Evolutionary conservation across 2,113 vertebrate genomes (phyloP).

Genomic region (Erythrolamprus reginae): DNA sequence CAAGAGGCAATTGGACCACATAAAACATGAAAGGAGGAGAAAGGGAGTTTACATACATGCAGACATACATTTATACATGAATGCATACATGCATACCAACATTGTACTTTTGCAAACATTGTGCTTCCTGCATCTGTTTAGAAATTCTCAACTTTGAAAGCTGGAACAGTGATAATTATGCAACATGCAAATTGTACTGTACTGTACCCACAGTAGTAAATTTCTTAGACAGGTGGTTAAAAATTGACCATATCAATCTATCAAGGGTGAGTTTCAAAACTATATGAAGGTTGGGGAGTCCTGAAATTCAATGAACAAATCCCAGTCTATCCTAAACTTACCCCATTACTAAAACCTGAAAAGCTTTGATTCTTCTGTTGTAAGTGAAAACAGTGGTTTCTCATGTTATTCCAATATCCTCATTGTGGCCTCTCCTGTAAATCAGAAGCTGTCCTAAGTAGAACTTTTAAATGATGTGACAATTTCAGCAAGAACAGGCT

Average conservation of each 20-base stretch:
- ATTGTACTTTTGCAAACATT: not conserved
- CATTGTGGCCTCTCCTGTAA: not conserved
- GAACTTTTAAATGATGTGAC: constrained; percentile 14
- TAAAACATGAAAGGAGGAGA: not conserved
- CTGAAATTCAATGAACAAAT: not conserved
- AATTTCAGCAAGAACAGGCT: constrained; percentile 55
- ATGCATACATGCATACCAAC: not conserved
- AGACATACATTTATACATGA: not conserved
- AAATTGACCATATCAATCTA: not conserved
- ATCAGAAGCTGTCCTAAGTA: not conserved
- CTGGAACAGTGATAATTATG: not conserved
- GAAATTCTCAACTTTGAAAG: not conserved
- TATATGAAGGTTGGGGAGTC: not conserved
- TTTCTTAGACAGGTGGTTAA: not conserved
- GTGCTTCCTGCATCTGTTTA: not conserved
- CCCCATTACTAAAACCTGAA: not conserved
- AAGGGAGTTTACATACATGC: not conserved
- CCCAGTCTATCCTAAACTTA: not conserved
- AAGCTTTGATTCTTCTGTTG: not conserved
- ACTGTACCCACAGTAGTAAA: not conserved
- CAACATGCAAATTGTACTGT: not conserved
- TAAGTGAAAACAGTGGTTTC: not conserved
- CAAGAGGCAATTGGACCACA: not conserved
- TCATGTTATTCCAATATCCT: not conserved
- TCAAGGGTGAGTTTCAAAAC: not conserved